Evolutionary conservation across 1,140 invertebrate genomes (phyloP).

Genomic region (Brachystomella parvula): DNA sequence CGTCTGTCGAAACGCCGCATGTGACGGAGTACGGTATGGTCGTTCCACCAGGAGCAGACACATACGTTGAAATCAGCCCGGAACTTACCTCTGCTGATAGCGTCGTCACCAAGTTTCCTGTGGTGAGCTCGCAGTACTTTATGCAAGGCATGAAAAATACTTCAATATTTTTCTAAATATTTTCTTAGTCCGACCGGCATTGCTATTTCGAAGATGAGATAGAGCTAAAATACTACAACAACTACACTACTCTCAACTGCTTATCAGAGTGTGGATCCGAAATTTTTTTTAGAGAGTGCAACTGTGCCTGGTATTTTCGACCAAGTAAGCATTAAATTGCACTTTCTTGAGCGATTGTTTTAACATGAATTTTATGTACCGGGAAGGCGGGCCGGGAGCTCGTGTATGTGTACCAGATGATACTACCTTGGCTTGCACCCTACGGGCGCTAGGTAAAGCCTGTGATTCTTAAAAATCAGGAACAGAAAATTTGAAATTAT

Average conservation of each 20-base stretch:
- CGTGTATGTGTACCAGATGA: not conserved
- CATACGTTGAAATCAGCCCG: not conserved
- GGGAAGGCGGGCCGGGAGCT: not conserved
- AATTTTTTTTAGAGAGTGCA: not conserved
- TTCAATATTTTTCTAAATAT: not conserved
- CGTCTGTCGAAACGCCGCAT: not conserved
- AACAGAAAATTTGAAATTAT: no score
- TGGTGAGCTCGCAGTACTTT: no score
- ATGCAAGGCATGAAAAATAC: not conserved
- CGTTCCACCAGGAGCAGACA: not conserved
- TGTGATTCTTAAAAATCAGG: no score
- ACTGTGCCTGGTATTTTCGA: not conserved
- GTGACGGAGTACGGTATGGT: slow-evolving; percentile 1
- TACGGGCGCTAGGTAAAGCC: no score
- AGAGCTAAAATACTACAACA: not conserved
- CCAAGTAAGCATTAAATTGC: not conserved
- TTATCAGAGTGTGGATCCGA: not conserved
- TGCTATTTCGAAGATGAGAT: not conserved
- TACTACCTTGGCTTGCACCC: not conserved
- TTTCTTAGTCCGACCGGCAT: not conserved
- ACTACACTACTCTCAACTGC: not conserved
- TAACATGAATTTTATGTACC: no score
- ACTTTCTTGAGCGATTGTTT: no score
- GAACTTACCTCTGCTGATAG: not conserved
- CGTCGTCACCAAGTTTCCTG: not conserved